Percentiles rank a stretch among this genome's conserved stretches.
Evolutionary conservation across 2,113 vertebrate genomes (phyloP).

Genomic region (Silurus asotus): DNA sequence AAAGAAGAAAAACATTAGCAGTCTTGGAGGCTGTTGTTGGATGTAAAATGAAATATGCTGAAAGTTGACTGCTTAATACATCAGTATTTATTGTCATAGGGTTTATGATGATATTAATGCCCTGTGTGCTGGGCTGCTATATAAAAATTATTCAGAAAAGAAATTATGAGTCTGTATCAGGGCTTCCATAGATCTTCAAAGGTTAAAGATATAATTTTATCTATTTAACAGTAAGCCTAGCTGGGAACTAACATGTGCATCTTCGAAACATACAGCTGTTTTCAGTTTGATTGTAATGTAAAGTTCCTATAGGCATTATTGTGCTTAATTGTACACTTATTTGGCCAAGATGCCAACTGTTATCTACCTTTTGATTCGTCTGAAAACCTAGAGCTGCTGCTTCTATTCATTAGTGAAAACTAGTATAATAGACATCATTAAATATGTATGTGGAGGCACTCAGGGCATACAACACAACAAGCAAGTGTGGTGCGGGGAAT

Average conservation of each 20-base stretch:
- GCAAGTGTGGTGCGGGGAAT: conserved; percentile 57
- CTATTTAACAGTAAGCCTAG: not conserved
- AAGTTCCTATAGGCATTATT: not conserved
- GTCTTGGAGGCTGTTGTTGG: not conserved
- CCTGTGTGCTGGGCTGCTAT: not conserved
- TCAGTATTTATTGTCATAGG: not conserved
- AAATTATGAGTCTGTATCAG: not conserved
- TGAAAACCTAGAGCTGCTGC: conserved; percentile 61
- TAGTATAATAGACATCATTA: conserved; percentile 84
- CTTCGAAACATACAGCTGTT: not conserved
- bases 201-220: not conserved
- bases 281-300: not conserved
- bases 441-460: conserved; percentile 81
- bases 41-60: not conserved
- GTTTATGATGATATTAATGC: not conserved
- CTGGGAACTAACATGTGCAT: no score
- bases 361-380: conserved; percentile 52
- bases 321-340: conserved; percentile 28
- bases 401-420: conserved; percentile 67
- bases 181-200: not conserved
- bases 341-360: conserved; percentile 29
- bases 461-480: conserved; percentile 47
- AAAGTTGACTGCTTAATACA: not conserved
- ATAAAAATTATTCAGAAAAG: not conserved
- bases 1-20: not conserved